Evolutionary conservation across 37 sponge, comb jelly and placozoan species (phyloP).

Genomic region (Eunapius fragilis): DNA sequence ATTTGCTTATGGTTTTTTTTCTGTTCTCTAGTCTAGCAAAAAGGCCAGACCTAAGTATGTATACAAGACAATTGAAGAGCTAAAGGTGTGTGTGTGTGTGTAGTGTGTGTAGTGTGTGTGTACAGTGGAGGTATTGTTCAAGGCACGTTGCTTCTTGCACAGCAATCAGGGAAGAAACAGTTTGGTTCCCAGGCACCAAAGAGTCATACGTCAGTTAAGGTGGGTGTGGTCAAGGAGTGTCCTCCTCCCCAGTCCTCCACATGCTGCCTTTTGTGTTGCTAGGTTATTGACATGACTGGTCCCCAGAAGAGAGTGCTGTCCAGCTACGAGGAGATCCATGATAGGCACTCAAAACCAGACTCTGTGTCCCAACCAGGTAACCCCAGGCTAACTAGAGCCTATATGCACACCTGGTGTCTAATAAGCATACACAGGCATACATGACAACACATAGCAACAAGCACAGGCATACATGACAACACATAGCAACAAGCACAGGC

Average conservation of each 20-base stretch:
- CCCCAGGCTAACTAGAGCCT: no score
- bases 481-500: no score
- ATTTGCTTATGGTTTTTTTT: not conserved
- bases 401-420: no score
- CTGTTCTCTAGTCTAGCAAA: not conserved
- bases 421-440: no score
- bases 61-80: slow-evolving; percentile 89
- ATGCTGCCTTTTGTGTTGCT: no score
- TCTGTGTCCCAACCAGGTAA: no score
- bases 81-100: no score
- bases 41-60: slow-evolving; percentile 78
- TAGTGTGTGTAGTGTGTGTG: no score
- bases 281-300: slow-evolving; percentile 97
- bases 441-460: no score
- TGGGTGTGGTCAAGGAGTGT: not conserved
- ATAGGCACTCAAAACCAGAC: slow-evolving; percentile 58
- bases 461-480: no score
- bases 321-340: slow-evolving; percentile 86
- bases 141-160: no score
- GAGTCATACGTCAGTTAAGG: slow-evolving; percentile 15
- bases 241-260: slow-evolving; percentile 8
- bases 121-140: no score
- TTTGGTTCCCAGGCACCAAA: not conserved
- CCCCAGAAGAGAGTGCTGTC: slow-evolving; percentile 74
- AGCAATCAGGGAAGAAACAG: slow-evolving; percentile 9